Percentiles rank a stretch among this genome's conserved stretches.
These are phyloP conservation scores for Pollenia amentaria DNA, from an alignment of 2,888 invertebrate genomes.

Conservation along the genomic window DNA sequence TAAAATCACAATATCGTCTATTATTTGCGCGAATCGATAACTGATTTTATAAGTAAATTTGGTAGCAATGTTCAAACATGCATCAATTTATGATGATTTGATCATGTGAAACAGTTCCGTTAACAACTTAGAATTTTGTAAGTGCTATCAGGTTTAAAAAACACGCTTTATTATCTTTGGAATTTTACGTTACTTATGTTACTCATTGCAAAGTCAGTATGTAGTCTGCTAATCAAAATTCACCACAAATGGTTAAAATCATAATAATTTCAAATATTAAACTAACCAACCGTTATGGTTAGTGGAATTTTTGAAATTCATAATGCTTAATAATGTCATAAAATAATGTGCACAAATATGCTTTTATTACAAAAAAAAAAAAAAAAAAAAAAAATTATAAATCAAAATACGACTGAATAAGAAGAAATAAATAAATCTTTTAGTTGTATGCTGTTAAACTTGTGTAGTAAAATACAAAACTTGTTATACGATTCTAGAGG, in stretches of 20 bases:
- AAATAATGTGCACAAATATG: constrained; percentile 66
- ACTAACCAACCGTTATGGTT: constrained; percentile 55
- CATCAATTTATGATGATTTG: too few relatives aligned
- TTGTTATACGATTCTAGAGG: constrained; percentile 62
- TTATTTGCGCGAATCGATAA: too few relatives aligned
- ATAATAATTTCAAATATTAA: constrained; percentile 67
- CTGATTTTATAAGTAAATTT: too few relatives aligned
- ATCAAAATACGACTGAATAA: constrained; percentile 15
- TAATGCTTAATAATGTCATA: constrained; percentile 72
- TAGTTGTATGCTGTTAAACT: constrained; percentile 10
- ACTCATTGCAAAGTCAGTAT: constrained; percentile 14
- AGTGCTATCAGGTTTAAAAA: too few relatives aligned
- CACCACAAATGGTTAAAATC: constrained; percentile 66
- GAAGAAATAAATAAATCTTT: constrained; percentile 52
- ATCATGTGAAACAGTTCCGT: too few relatives aligned
- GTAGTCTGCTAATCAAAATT: constrained; percentile 35
- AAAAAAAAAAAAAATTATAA: background rate
- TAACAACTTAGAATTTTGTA: too few relatives aligned
- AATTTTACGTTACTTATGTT: constrained; percentile 24
- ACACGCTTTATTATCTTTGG: background rate
- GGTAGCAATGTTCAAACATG: too few relatives aligned
- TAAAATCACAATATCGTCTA: too few relatives aligned
- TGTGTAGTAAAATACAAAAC: constrained; percentile 29
- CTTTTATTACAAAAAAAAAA: constrained; percentile 25
- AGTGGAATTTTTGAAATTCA: constrained; percentile 68